phyloP scores from a whole-genome alignment of 92 coral and sea anemone genomes.

The Plumapathes pennacea region DNA sequence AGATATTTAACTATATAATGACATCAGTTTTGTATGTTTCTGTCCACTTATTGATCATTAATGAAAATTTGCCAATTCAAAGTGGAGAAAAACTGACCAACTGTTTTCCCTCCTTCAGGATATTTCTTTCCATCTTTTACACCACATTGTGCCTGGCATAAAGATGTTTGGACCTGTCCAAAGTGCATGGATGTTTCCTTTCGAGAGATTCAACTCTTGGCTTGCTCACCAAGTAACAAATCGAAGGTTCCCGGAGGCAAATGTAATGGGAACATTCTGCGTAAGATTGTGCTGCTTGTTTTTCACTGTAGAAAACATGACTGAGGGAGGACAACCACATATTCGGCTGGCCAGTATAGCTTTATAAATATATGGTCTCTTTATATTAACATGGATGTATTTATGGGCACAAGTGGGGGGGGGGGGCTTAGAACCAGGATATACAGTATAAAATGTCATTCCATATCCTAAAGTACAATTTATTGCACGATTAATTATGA shows the following conservation, averaged over 20 bases:
- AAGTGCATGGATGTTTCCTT: slow-evolving; percentile 36
- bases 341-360: too few relatives aligned
- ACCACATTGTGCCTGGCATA: slow-evolving; percentile 24
- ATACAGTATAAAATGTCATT: too few relatives aligned
- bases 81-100: too few relatives aligned
- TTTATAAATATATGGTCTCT: too few relatives aligned
- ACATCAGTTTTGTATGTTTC: not conserved
- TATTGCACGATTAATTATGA: too few relatives aligned
- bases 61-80: too few relatives aligned
- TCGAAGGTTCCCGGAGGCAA: slow-evolving; percentile 36
- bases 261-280: slow-evolving; percentile 32
- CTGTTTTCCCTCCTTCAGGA: slow-evolving; percentile 4
- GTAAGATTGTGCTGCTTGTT: slow-evolving; percentile 4
- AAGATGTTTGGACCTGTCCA: slow-evolving; percentile 20
- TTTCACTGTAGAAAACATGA: not conserved
- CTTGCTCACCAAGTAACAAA: slow-evolving; percentile 16
- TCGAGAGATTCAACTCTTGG: slow-evolving; percentile 36
- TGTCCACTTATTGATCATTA: slow-evolving; percentile 10
- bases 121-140: slow-evolving; percentile 32
- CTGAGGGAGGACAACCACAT: not conserved
- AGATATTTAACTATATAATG: not conserved
- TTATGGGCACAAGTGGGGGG: too few relatives aligned
- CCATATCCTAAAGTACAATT: too few relatives aligned
- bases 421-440: too few relatives aligned
- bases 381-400: too few relatives aligned